phyloP scores from a whole-genome alignment of 37 sponge, comb jelly and placozoan genomes.

The Mnemiopsis leidyi region DNA sequence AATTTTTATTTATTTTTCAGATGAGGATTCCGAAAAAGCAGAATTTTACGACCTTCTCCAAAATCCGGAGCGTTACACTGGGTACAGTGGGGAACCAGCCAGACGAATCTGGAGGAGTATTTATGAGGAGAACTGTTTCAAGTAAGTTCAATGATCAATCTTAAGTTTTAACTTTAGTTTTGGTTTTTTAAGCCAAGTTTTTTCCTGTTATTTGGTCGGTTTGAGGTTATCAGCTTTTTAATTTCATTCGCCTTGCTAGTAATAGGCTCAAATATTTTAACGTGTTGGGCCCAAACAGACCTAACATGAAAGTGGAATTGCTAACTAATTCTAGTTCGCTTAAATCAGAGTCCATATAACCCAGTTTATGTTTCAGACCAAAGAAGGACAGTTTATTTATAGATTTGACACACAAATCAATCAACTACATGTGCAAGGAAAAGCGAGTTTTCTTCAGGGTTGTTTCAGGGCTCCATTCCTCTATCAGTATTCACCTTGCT shows the following conservation, averaged over 20 bases:
- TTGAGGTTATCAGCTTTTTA: too few relatives aligned
- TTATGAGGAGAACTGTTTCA: constrained; percentile 97
- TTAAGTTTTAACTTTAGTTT: background rate
- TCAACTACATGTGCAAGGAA: constrained; percentile 82
- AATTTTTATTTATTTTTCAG: too few relatives aligned
- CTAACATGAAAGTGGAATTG: too few relatives aligned
- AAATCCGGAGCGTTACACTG: constrained; percentile 96
- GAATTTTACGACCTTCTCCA: constrained; percentile 71
- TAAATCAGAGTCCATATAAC: too few relatives aligned
- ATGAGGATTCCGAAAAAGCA: background rate
- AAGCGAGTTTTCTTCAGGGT: constrained; percentile 90
- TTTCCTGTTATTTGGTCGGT: too few relatives aligned
- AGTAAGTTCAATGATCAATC: constrained; percentile 65
- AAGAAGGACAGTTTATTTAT: constrained; percentile 12
- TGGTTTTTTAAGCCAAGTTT: background rate
- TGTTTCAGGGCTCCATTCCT: constrained; percentile 95
- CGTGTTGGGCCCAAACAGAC: too few relatives aligned
- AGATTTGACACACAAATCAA: constrained; percentile 36
- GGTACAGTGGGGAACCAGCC: constrained; percentile 82
- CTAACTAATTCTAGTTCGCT: background rate
- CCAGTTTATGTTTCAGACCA: background rate
- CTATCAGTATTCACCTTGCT: constrained; percentile 90
- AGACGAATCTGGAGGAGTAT: constrained; percentile 89
- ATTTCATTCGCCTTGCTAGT: too few relatives aligned
- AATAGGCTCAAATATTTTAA: too few relatives aligned